Base-by-base conservation (phyloP, 1,140 invertebrate species). In the Anoplolepis gracilipes region DNA sequence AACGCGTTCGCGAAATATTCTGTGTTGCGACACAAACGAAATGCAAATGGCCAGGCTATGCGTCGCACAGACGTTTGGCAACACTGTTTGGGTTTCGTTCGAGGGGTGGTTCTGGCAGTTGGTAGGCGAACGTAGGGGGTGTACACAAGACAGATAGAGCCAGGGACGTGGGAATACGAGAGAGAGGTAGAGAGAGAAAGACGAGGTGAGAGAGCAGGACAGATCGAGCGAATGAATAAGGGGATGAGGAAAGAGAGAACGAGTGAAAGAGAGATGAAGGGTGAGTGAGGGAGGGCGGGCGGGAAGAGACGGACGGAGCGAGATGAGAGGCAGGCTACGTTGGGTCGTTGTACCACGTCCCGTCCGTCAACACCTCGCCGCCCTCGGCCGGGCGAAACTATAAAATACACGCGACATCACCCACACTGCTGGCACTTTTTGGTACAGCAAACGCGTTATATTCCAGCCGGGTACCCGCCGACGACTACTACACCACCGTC, bases 321-420 rank as follows among this genome's bases (percentile, higher is more conserved):
- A 85, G 84, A 86, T 57, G 88, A 86, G 86, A 89, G 85, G 87
- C 86, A 85, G 87, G 84, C 88, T 87, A 90, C 87, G 91, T 91
- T 92, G 92, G 93, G 92, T 93, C 91, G 92, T 94, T 93, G 92
- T 93, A 92, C 92, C 90, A 87, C 92, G 91, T 93, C 89, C 92
- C 92, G 92, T 94, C 93, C 93, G 93, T 94, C 93, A 94, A 94
- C 93, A 94, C 93, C 92, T 94, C 93, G 81, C 91, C 91, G 73
- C 90, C 92, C 91, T 88, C 88, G 88, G 86, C 88, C 88, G 85
- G 90, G 90, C 90, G 90, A 93, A 94, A 94, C 93, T 94, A 94
- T 94, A 94, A 94, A 94, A 94, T 89, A 93, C 93, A 93, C 93
- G 93, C 93, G 93, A 93, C 92, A 94, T 90, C 89, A 91, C 89